Evolutionary conservation across 2,888 invertebrate genomes (phyloP), one percentile per base, ranked within the genome.

Genomic region (Adelognathus sp.): DNA sequence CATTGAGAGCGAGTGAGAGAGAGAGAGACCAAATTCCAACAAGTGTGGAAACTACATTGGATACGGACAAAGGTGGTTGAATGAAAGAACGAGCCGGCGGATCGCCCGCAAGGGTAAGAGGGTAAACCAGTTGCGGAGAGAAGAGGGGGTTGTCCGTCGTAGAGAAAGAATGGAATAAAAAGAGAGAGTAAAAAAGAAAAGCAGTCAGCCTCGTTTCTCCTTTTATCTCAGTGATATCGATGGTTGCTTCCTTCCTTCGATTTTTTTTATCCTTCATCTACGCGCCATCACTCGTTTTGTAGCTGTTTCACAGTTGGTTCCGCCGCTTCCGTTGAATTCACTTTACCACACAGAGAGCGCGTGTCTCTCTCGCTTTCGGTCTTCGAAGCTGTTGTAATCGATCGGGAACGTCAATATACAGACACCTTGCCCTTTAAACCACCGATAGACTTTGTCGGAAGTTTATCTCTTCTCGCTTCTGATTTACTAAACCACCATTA

Each of bases 41-140:
- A 46, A 60, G 70, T 21, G 67, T 58, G 74, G 44, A 31, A 54
- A 66, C 33, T 66, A 63, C 46, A 39, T 66, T 58, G 60, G 72
- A 63, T 70, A 52, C 61, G 67, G 75, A 74, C 41, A 71, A 75
- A 71, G 71, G 71, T 67, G 71, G 54, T 66, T 56, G 66, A 71
- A 71, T 71, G 61, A 75, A 72, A 79, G 70, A 64, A 63, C 33
- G 54, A 61, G 56, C 50, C 60, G 7, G 56, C n/a, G 44, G 33
- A 7, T 14, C 27, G 46, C 27, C 63, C 54, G 60, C 24, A n/a
- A n/a, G 21, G 46, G 16, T 9, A n/a, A 33, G 69, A 33, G 46
- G 14, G 44, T 18, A 52, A 70, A 70, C 44, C 46, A 41, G 52
- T 24, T 11, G 44, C 58, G 29, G 63, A 52, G 14, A 39, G 27